These are phyloP conservation scores for Dermatemys mawii DNA, from an alignment of 2,113 vertebrate genomes.

Conservation along the genomic window DNA sequence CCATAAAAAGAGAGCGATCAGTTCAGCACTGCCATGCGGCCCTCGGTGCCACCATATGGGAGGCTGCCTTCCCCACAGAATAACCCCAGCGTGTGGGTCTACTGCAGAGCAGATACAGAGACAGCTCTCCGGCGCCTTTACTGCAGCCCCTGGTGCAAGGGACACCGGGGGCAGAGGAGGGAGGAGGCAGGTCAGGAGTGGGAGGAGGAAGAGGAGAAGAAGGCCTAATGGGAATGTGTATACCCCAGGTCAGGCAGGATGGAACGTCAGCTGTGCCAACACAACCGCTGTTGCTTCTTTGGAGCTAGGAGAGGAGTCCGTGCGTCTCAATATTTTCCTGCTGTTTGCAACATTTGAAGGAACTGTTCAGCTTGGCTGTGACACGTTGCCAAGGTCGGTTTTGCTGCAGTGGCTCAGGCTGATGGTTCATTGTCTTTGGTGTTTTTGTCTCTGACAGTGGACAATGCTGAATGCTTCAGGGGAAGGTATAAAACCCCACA, in stretches of 20 bases:
- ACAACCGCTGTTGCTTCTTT: neutral
- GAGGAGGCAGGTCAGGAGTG: neutral
- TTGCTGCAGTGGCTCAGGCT: no score
- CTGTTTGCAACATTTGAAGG: neutral
- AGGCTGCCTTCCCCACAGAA: neutral
- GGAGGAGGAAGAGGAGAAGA: neutral
- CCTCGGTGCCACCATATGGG: neutral
- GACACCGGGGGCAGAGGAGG: neutral
- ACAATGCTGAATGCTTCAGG: neutral
- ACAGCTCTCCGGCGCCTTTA: neutral
- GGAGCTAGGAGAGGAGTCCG: neutral
- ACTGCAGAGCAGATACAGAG: neutral
- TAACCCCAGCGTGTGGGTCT: no score
- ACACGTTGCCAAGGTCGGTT: no score
- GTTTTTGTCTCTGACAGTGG: neutral
- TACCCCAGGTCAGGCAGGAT: neutral
- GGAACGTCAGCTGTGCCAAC: neutral
- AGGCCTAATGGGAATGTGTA: neutral
- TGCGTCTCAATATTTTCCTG: neutral
- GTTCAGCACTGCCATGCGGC: neutral
- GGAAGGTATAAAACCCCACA: neutral
- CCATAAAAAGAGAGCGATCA: neutral
- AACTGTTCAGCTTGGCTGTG: no score
- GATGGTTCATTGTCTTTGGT: no score
- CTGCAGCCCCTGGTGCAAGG: neutral